phyloP scores from a whole-genome alignment of 2,888 invertebrate species.

The Ophraella communa region DNA sequence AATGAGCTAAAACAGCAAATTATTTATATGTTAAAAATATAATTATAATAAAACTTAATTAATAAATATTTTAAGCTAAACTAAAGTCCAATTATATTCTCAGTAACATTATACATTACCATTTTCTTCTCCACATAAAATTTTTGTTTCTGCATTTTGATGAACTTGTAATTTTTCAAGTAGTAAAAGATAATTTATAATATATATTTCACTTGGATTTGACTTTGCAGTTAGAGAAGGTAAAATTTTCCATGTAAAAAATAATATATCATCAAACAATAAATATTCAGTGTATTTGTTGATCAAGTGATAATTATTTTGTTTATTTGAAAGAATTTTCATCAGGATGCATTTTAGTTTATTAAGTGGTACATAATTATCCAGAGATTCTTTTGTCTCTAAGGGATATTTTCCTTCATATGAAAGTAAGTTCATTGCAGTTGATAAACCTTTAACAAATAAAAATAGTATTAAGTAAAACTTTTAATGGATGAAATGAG shows the following conservation, averaged over 20 bases:
- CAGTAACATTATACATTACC: slow-evolving; percentile 36
- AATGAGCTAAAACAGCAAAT: slow-evolving; percentile 43
- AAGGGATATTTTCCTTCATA: slow-evolving; percentile 75
- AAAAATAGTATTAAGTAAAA: neutral
- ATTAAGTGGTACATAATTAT: slow-evolving; percentile 70
- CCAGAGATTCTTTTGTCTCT: slow-evolving; percentile 61
- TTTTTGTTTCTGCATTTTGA: slow-evolving; percentile 47
- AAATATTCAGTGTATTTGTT: slow-evolving; percentile 77
- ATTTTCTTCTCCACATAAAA: slow-evolving; percentile 49
- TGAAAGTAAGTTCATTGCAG: slow-evolving; percentile 75
- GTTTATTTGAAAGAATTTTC: slow-evolving; percentile 68
- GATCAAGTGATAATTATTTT: slow-evolving; percentile 68
- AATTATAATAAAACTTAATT: too few species aligned
- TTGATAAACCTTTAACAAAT: slow-evolving; percentile 65
- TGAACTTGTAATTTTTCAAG: slow-evolving; percentile 55
- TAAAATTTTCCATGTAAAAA: slow-evolving; percentile 71
- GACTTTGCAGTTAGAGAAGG: slow-evolving; percentile 66
- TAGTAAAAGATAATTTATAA: slow-evolving; percentile 55
- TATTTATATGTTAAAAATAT: too few species aligned
- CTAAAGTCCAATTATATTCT: neutral
- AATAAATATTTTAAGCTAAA: neutral
- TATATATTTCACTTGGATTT: slow-evolving; percentile 59
- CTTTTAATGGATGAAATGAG: neutral
- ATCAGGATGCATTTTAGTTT: slow-evolving; percentile 73
- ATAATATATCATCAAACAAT: slow-evolving; percentile 77